These are phyloP conservation scores for Ptychodera flava DNA, from an alignment of 35 echinoderm and acorn worm genomes.

Conservation along the genomic window DNA sequence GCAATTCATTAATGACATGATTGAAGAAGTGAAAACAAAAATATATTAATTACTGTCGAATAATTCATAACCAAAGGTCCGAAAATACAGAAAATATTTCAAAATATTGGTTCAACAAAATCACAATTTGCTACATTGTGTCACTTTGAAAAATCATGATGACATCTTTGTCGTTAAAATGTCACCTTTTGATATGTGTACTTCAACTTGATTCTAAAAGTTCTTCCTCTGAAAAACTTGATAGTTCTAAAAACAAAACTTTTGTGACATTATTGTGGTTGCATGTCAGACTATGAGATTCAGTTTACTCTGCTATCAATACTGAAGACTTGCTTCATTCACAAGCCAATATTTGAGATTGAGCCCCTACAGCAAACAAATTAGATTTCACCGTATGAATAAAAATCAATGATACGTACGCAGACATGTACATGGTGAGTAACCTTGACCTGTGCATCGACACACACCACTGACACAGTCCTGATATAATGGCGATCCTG, in stretches of 20 bases:
- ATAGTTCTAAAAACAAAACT: too few species aligned
- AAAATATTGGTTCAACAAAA: neutral
- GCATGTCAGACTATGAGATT: too few species aligned
- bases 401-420: constrained; percentile 42
- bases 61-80: neutral
- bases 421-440: constrained; percentile 49
- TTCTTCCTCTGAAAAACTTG: too few species aligned
- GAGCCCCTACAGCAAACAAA: neutral
- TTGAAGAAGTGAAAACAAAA: neutral
- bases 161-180: neutral
- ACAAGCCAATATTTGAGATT: neutral
- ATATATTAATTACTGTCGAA: neutral
- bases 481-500: neutral
- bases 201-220: too few species aligned
- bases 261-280: too few species aligned
- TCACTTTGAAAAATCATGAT: neutral
- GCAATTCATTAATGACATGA: neutral
- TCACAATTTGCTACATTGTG: neutral
- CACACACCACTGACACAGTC: constrained; percentile 53
- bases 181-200: too few species aligned
- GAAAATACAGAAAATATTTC: neutral
- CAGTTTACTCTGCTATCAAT: too few species aligned
- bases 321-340: too few species aligned
- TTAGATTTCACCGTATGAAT: neutral
- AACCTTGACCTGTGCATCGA: constrained; percentile 53